Conservation (phyloP, 2,888 invertebrate genomes). For the Lasiommata megera region DNA sequence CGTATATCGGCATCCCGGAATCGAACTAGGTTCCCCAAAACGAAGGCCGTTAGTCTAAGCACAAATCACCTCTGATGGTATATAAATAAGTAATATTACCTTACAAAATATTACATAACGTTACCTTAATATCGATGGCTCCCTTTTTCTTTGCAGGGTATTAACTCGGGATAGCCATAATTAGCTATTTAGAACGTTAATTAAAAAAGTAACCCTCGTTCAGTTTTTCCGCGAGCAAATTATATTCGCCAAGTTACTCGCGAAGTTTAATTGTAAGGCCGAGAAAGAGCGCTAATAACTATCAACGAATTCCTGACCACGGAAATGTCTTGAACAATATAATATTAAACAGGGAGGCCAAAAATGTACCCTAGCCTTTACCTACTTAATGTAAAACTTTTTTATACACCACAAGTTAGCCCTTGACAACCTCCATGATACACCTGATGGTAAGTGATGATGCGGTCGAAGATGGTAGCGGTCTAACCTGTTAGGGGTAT, state of each 20-base stretch:
- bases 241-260: slow-evolving; percentile 9
- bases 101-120: not conserved
- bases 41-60: too few species aligned
- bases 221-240: slow-evolving; percentile 9
- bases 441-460: too few species aligned
- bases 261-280: slow-evolving; percentile 6
- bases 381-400: not conserved
- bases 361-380: not conserved
- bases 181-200: slow-evolving; percentile 7
- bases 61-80: too few species aligned
- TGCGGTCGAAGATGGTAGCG: too few species aligned
- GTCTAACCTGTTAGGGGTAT: too few species aligned
- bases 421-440: too few species aligned
- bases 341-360: not conserved
- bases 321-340: not conserved
- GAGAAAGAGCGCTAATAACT: slow-evolving; percentile 1
- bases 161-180: slow-evolving; percentile 6
- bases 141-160: not conserved
- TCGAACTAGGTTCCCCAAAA: too few species aligned
- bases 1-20: too few species aligned
- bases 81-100: too few species aligned
- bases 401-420: too few species aligned
- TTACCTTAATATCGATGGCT: not conserved
- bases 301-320: not conserved
- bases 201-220: slow-evolving; percentile 16